Evolutionary conservation across 2,888 invertebrate species (phyloP), one percentile per base, ranked within the genome.

Genomic region (Dolichomitus sp.): DNA sequence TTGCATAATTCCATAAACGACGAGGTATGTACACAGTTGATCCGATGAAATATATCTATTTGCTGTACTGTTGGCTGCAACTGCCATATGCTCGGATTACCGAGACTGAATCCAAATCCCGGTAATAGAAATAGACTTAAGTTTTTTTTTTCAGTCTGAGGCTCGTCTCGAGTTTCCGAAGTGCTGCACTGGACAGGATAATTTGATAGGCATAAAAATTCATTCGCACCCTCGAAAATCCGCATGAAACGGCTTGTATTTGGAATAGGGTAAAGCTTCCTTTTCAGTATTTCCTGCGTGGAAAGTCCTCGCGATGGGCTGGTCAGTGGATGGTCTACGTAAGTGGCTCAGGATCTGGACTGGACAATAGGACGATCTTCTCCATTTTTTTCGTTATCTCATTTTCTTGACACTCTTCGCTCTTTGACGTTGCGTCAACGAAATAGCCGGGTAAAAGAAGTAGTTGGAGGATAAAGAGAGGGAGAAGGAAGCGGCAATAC

Each of bases 171-270:
- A 74, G 66, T 84, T 84, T 81, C 70, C 52, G 63, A 33, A 61
- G 33, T 27, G 66, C 86, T 86, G 86, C 52, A 65, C 23, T 45
- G 57, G 91, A 89, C 90, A 88, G 91, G 89, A 91, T 89, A 88
- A 90, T 91, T 89, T 85, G 85, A 84, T 80, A 87, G 86, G 89
- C 90, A 90, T 90, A 90, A 90, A 91, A 91, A 89, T 91, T 90
- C 88, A 89, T 89, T 88, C 87, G 65, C 80, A 83, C 83, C 83
- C 80, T 83, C 83, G 73, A 76, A 73, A 65, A 70, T 69, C 69
- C 70, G 61, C 27, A 68, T 61, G 37, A 61, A 76, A 72, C 74
- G 68, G 48, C 48, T 61, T 66, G 63, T 52, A 66, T 69, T 74
- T 30, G 52, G 72, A 75, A 79, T 45, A 40, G 68, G 52, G 19